Conservation (phyloP, 2,797 vertebrate species). For the Lithobates pipiens region DNA sequence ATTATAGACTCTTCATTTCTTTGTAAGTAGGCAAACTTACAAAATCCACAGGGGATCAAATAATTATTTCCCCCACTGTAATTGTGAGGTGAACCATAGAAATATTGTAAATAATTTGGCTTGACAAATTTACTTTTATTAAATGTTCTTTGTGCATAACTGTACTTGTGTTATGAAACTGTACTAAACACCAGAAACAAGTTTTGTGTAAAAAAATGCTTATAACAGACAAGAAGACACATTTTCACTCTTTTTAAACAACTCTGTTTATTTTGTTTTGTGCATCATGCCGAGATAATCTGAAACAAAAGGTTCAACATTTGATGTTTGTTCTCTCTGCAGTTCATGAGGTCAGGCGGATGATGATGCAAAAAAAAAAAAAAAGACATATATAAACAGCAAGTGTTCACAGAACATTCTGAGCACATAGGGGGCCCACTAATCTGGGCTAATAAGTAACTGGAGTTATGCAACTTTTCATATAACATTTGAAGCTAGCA, state of each 20-base stretch:
- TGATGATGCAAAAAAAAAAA: not conserved
- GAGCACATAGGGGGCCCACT: slow-evolving; percentile 18
- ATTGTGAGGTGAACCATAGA: too few species aligned
- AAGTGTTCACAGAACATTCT: slow-evolving; percentile 55
- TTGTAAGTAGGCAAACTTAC: too few species aligned
- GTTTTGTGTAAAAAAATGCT: slow-evolving; percentile 1
- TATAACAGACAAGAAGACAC: not conserved
- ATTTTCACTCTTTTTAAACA: not conserved
- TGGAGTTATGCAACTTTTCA: slow-evolving; percentile 40
- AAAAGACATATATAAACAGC: slow-evolving; percentile 26
- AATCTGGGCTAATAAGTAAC: slow-evolving; percentile 42
- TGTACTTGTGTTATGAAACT: too few species aligned
- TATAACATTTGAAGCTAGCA: slow-evolving; percentile 41
- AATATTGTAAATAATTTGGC: too few species aligned
- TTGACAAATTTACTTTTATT: too few species aligned
- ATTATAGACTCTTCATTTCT: too few species aligned
- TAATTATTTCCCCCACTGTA: too few species aligned
- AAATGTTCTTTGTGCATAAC: too few species aligned
- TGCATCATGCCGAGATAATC: slow-evolving; percentile 4
- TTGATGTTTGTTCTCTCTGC: slow-evolving; percentile 26
- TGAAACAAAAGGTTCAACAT: slow-evolving; percentile 18
- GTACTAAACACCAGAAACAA: not conserved
- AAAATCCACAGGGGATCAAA: too few species aligned
- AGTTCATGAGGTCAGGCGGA: slow-evolving; percentile 14
- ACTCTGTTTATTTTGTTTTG: slow-evolving; percentile 14